Conservation (phyloP, 2,797 vertebrate species). For the Pygocentrus nattereri region DNA sequence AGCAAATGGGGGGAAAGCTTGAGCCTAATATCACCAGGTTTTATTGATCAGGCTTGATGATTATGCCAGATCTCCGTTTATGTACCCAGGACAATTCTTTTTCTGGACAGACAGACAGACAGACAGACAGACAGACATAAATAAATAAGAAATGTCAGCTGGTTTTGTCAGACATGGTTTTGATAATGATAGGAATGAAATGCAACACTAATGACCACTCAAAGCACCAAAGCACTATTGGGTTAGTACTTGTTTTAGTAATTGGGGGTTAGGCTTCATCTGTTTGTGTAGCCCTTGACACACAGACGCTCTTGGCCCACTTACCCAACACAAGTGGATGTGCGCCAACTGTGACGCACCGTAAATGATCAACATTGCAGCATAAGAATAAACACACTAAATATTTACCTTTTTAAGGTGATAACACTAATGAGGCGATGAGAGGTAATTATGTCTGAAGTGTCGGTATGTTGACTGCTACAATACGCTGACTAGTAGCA, state of each 20-base stretch:
- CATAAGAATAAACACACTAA: neutral
- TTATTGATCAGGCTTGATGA: too few relatives aligned
- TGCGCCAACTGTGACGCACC: neutral
- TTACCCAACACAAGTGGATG: constrained; percentile 5
- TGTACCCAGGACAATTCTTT: too few relatives aligned
- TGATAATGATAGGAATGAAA: neutral
- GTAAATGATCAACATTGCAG: neutral
- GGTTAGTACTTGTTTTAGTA: neutral
- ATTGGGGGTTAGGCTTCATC: neutral
- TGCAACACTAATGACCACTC: neutral
- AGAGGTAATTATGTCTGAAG: too few relatives aligned
- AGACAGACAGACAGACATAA: too few relatives aligned
- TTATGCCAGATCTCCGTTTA: too few relatives aligned
- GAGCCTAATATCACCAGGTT: too few relatives aligned
- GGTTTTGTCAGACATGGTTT: too few relatives aligned
- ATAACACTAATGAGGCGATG: neutral
- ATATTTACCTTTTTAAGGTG: neutral
- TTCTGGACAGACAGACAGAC: too few relatives aligned
- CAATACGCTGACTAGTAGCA: too few relatives aligned
- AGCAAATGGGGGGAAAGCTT: too few relatives aligned
- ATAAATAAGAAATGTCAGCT: too few relatives aligned
- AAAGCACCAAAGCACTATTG: neutral
- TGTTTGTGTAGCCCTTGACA: constrained; percentile 6
- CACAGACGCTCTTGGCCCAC: constrained; percentile 7
- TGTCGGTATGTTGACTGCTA: too few relatives aligned